Conservation (phyloP, 2,888 invertebrate genomes). For the Liopterus haemorrhoidalis region DNA sequence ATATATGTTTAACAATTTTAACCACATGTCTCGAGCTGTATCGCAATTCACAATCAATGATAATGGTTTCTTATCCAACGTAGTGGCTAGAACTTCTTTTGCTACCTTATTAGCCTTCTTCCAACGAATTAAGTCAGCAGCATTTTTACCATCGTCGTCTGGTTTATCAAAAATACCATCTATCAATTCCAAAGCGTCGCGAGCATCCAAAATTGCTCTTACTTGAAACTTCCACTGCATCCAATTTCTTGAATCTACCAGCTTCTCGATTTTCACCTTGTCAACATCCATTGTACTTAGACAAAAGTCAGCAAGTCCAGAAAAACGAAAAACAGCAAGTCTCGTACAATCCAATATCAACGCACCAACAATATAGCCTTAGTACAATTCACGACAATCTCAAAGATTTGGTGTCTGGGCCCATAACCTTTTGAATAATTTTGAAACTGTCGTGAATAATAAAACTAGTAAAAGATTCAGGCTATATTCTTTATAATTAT, state of each 20-base stretch:
- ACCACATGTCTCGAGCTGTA: slow-evolving; percentile 23
- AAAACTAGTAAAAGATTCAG: no score
- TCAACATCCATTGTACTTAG: slow-evolving; percentile 17
- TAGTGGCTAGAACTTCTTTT: slow-evolving; percentile 15
- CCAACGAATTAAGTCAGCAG: slow-evolving; percentile 1
- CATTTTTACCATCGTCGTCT: neutral
- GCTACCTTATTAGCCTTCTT: no score
- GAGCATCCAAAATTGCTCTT: slow-evolving; percentile 15
- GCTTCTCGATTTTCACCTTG: slow-evolving; percentile 21
- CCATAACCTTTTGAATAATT: no score
- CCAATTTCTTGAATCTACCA: slow-evolving; percentile 12
- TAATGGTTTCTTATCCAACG: slow-evolving; percentile 16
- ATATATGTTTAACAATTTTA: slow-evolving; percentile 17
- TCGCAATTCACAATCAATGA: slow-evolving; percentile 20
- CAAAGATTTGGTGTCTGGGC: no score
- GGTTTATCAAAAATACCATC: slow-evolving; percentile 13
- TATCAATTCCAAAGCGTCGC: slow-evolving; percentile 16
- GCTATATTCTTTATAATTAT: no score
- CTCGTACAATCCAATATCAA: slow-evolving; percentile 1
- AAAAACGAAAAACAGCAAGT: slow-evolving; percentile 12
- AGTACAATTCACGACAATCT: no score
- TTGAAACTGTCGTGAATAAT: no score
- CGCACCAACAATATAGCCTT: no score
- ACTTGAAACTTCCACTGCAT: slow-evolving; percentile 20
- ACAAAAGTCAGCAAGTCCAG: slow-evolving; percentile 16